Base-by-base conservation (phyloP, 2,797 vertebrate genomes). In the Rallus crepitans region DNA sequence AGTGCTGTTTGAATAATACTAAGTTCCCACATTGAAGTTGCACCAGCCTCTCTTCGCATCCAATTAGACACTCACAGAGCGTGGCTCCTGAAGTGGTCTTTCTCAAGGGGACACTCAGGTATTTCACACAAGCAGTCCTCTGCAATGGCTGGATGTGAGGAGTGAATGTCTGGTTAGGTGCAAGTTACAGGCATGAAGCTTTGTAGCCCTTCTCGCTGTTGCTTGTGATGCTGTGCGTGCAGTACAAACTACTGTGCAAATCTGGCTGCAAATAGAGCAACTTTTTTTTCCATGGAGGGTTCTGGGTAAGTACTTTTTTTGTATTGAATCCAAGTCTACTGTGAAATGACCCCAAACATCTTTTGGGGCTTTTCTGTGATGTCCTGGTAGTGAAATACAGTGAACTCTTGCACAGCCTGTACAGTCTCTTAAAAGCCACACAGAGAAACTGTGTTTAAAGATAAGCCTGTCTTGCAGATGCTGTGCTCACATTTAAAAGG, bases 41-140 rank as follows among this genome's bases (percentile, higher is more conserved):
- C 68, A 39, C 61, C 45, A 68, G 11, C 21, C 83, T 75, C 57
- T 81, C 35, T 92, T 61, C 68, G 37, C 28, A 65, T 30, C 14
- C 55, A 24, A 1, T 57, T 71, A 64, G 25, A 33, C 50, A 50
- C 50, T 77, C 30, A 6, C 9, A 33, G 25, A 7, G 6, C 13
- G 7, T 5, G 24, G 63, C 21, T 75, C 3, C 2, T 0, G 3
- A 77, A 28, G 35, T 0, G 1, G 12, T 66, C 31, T 68, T 37
- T 68, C 15, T 57, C 33, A 35, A 60, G 53, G 33, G 19, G 11
- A 30, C 3, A 4, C 45, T 48, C 63, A 45, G 33, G 3, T 71
- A 50, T 76, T 71, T 71, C 45, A 45, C 52, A 37, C 9, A 40
- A 82, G 10, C 10, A 21, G 20, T 48, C 64, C 64, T 39, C 25